Conservation (phyloP, 2,113 vertebrate genomes). For the Pelodiscus sinensis region DNA sequence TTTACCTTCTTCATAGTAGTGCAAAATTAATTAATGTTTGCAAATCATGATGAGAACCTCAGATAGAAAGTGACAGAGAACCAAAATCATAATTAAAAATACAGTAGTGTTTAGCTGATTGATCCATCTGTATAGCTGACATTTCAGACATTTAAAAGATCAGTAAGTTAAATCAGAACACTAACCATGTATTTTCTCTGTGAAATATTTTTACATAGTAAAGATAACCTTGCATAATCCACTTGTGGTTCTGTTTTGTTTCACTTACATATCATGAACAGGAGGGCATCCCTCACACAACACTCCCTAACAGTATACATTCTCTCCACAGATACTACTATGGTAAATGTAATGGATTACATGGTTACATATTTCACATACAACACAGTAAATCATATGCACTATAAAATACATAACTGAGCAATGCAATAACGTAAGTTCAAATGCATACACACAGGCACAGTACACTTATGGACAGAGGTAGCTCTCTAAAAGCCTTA, state of each 20-base stretch:
- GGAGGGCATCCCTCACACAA: not conserved
- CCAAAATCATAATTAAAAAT: not conserved
- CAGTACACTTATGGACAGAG: slow-evolving; percentile 9
- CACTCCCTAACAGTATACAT: not conserved
- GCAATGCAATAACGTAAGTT: slow-evolving; percentile 49
- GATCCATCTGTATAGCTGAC: not conserved
- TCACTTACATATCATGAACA: not conserved
- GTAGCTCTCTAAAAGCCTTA: slow-evolving; percentile 47
- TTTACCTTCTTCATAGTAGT: not conserved
- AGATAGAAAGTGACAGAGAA: not conserved
- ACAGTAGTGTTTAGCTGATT: not conserved
- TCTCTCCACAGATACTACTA: not conserved
- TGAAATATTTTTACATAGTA: not conserved
- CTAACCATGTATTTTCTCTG: accelerated
- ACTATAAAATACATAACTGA: not conserved
- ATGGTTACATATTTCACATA: not conserved
- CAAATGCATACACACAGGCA: slow-evolving; percentile 26
- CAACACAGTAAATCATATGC: not conserved
- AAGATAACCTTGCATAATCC: not conserved
- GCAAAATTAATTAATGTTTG: not conserved
- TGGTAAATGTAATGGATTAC: not conserved
- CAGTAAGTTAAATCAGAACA: accelerated
- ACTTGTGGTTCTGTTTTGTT: not conserved
- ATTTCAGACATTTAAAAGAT: not conserved
- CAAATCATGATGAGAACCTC: not conserved